Percentiles rank a stretch among this genome's conserved stretches.
These are phyloP conservation scores for Ctenomys sociabilis DNA, from an alignment of 2,113 vertebrate species.

Conservation along the genomic window DNA sequence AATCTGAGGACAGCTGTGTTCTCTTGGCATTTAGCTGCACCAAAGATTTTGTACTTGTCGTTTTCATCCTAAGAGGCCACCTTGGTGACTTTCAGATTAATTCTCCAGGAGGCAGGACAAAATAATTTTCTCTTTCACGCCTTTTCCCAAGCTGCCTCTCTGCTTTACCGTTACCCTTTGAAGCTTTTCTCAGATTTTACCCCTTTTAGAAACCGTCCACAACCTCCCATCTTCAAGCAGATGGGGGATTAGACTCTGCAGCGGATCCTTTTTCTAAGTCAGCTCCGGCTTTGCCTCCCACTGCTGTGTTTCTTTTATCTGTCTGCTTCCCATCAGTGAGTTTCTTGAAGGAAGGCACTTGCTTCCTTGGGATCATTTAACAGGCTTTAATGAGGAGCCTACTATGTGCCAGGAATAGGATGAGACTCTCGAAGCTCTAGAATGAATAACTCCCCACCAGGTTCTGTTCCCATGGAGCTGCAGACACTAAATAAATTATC, in stretches of 20 bases:
- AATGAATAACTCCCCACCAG: rapidly evolving
- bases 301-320: not conserved
- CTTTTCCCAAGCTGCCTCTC: not conserved
- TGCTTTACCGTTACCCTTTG: not conserved
- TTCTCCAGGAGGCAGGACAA: not conserved
- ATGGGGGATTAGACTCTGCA: rapidly evolving
- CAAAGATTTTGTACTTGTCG: constrained; percentile 20
- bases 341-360: no score
- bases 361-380: no score
- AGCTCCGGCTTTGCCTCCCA: not conserved
- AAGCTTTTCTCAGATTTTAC: not conserved
- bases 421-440: not conserved
- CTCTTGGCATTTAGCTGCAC: constrained; percentile 55
- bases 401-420: no score
- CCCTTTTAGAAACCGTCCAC: not conserved
- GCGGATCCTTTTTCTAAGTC: rapidly evolving
- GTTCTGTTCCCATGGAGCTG: not conserved
- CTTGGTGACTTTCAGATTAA: not conserved
- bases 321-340: not conserved
- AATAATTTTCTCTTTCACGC: not conserved
- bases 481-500: not conserved
- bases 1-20: constrained; percentile 23
- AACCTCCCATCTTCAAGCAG: rapidly evolving
- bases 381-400: not conserved
- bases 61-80: not conserved